These are phyloP conservation scores for Momotus momota DNA, from an alignment of 2,797 vertebrate species.

Conservation along the genomic window DNA sequence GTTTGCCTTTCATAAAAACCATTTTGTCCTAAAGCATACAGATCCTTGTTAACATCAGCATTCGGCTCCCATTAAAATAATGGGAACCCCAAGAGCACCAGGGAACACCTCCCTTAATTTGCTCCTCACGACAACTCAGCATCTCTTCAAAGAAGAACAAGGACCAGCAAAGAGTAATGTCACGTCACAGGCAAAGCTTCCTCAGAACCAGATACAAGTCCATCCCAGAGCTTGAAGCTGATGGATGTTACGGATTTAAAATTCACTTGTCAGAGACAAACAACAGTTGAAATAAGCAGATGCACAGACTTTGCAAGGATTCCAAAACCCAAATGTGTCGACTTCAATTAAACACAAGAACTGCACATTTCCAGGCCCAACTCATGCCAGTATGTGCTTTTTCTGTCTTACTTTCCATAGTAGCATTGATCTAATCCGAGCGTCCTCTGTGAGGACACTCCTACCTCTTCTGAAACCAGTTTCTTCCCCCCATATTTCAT, in stretches of 20 bases:
- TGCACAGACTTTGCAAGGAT: constrained; percentile 39
- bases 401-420: not conserved
- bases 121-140: not conserved
- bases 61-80: not conserved
- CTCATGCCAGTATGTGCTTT: not conserved
- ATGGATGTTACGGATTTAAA: not conserved
- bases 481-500: not conserved
- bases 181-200: rapidly evolving
- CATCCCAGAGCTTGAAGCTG: not conserved
- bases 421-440: not conserved
- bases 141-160: not conserved
- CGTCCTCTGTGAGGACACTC: not conserved
- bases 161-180: not conserved
- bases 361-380: constrained; percentile 44
- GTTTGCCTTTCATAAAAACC: not conserved
- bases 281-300: constrained; percentile 48
- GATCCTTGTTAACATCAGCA: not conserved
- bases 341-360: constrained; percentile 38
- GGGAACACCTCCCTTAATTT: rapidly evolving
- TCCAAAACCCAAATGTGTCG: constrained; percentile 38
- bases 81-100: rapidly evolving
- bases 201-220: not conserved
- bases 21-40: not conserved
- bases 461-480: not conserved
- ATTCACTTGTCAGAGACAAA: not conserved